phyloP scores from a whole-genome alignment of 2,113 vertebrate genomes.

The Rattus norvegicus region GRCr8 NC_086032.1:51990001-51990500 shows the following conservation, averaged over 20 bases:
- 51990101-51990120: not conserved
- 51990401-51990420: not conserved
- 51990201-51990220: too few species aligned
- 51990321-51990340: not conserved
- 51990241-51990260: not conserved
- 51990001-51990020: too few species aligned
- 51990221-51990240: not conserved
- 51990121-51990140: too few species aligned
- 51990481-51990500: not conserved
- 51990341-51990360: not conserved
- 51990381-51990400: not conserved
- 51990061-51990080: not conserved
- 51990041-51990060: not conserved
- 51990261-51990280: not conserved
- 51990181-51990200: not conserved
- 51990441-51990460: not conserved
- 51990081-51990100: not conserved
- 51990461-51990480: not conserved
- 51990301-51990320: not conserved
- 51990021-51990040: too few species aligned
- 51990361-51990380: not conserved
- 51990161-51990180: too few species aligned
- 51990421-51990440: not conserved
- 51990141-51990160: too few species aligned
- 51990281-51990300: not conserved